phyloP scores from a whole-genome alignment of 2,797 vertebrate species.

The Limosa lapponica region DNA sequence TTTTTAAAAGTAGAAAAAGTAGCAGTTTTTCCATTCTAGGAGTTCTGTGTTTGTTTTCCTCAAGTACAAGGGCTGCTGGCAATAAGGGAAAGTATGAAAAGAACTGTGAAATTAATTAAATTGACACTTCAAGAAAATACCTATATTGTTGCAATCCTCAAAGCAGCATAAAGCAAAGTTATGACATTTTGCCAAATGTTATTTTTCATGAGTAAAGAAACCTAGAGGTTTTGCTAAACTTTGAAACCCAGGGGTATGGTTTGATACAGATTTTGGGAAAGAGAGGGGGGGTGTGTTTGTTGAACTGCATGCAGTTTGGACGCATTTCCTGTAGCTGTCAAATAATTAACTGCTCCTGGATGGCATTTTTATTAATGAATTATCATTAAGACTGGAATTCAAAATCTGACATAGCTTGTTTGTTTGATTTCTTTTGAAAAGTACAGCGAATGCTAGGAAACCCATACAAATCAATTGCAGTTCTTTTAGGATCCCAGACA shows the following conservation, averaged over 20 bases:
- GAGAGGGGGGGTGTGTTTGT: neutral
- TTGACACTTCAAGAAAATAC: neutral
- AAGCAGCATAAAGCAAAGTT: neutral
- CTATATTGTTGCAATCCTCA: neutral
- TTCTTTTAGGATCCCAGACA: neutral
- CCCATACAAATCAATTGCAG: neutral
- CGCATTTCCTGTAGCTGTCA: neutral
- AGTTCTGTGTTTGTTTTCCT: neutral
- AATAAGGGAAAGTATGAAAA: neutral
- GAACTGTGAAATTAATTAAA: constrained; percentile 12
- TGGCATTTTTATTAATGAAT: neutral
- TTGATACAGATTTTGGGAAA: neutral
- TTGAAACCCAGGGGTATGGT: neutral
- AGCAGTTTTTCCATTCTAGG: neutral
- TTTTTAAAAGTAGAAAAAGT: neutral
- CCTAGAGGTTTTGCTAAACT: neutral
- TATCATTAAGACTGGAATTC: neutral
- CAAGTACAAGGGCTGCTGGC: neutral
- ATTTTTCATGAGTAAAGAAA: neutral
- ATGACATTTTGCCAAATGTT: neutral
- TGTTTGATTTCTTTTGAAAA: neutral
- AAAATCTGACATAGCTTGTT: neutral
- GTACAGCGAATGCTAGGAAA: neutral
- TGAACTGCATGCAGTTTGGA: neutral
- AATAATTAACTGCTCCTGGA: neutral